phyloP scores from a whole-genome alignment of 2,797 vertebrate species.

The Tragopan temminckii region DNA sequence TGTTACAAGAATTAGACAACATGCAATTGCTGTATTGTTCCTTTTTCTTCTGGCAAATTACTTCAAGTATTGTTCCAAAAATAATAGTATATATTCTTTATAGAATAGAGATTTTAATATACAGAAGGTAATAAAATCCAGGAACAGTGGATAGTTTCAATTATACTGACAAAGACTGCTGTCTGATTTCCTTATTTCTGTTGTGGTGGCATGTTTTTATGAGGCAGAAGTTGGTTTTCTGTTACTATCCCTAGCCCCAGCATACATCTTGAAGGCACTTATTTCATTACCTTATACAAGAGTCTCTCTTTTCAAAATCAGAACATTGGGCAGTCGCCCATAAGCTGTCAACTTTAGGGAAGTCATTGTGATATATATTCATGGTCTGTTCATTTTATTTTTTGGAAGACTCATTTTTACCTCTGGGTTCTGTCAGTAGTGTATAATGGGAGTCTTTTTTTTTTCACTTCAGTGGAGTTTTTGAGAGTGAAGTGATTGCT shows the following conservation, averaged over 20 bases:
- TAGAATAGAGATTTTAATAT: not conserved
- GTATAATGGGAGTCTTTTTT: slow-evolving; percentile 1
- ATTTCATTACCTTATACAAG: slow-evolving; percentile 33
- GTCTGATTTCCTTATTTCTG: not conserved
- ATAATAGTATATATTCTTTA: not conserved
- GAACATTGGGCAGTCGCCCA: slow-evolving; percentile 24
- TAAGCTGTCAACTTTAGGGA: slow-evolving; percentile 15
- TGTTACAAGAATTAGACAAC: not conserved
- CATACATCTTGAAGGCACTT: slow-evolving; percentile 6
- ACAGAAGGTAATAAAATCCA: not conserved
- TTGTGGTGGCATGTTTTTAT: not conserved
- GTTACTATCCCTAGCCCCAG: not conserved
- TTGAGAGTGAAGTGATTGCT: slow-evolving; percentile 15
- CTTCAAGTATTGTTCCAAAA: not conserved
- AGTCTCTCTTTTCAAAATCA: slow-evolving; percentile 22
- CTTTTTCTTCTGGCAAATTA: not conserved
- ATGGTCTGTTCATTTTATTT: not conserved
- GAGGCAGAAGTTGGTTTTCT: not conserved
- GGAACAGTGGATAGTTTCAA: not conserved
- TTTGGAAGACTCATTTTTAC: slow-evolving; percentile 41
- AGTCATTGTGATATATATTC: slow-evolving; percentile 2
- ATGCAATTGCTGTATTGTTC: not conserved
- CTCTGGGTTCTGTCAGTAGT: slow-evolving; percentile 47
- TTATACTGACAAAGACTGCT: not conserved
- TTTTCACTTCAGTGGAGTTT: not conserved